Evolutionary conservation across 2,888 invertebrate genomes (phyloP).

Genomic region (Dasysyrphus albostriatus): DNA sequence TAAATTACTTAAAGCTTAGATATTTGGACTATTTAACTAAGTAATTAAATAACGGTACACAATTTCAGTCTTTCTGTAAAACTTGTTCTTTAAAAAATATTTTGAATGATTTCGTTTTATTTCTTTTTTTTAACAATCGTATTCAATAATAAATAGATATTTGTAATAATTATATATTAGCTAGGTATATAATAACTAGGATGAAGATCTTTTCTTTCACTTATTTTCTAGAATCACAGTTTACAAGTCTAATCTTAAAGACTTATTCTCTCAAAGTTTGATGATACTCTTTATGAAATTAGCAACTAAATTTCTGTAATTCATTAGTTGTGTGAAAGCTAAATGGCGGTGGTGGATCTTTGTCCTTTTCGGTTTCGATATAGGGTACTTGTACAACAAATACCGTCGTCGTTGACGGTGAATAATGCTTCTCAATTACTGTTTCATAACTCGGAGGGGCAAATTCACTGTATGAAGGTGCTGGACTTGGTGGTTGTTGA

Average conservation of each 20-base stretch:
- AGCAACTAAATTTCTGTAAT: constrained; percentile 78
- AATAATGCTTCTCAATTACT: constrained; percentile 80
- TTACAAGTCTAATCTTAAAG: constrained; percentile 42
- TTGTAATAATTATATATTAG: background rate
- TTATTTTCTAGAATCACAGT: constrained; percentile 68
- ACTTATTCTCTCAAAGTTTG: constrained; percentile 14
- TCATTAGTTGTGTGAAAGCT: constrained; percentile 81
- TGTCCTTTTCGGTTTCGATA: constrained; percentile 61
- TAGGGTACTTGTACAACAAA: constrained; percentile 81
- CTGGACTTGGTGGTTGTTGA: constrained; percentile 80
- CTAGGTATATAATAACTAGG: background rate
- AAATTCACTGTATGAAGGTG: constrained; percentile 83
- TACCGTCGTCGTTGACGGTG: constrained; percentile 77
- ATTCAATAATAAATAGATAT: constrained; percentile 34
- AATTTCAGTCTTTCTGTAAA: too few species aligned
- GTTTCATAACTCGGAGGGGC: constrained; percentile 83
- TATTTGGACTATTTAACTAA: too few species aligned
- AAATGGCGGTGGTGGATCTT: constrained; percentile 74
- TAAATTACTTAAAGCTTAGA: too few species aligned
- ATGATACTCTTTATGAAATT: constrained; percentile 22
- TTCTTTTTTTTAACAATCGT: background rate
- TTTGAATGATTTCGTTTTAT: constrained; percentile 30
- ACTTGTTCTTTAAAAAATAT: constrained; percentile 22
- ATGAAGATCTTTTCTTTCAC: constrained; percentile 41
- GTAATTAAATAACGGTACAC: too few species aligned